Evolutionary conservation across 1,140 invertebrate genomes (phyloP).

Genomic region (Globodera ellingtonae): DNA sequence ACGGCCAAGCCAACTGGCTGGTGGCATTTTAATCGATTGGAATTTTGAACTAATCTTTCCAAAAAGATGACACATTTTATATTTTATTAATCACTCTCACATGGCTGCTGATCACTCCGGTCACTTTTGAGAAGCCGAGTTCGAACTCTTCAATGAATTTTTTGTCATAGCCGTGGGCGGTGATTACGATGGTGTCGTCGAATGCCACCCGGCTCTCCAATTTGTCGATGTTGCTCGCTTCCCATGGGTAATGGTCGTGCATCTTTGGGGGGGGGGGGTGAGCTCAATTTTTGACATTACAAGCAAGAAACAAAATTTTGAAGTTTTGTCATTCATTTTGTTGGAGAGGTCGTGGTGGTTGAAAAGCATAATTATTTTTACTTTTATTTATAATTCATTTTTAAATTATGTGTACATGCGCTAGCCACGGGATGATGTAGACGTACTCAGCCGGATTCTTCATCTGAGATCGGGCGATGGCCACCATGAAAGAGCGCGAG

Average conservation of each 20-base stretch:
- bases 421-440: slow-evolving; percentile 63
- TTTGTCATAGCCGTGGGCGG: slow-evolving; percentile 63
- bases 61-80: too few species aligned
- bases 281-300: not conserved
- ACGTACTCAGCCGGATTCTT: slow-evolving; percentile 57
- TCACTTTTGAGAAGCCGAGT: slow-evolving; percentile 55
- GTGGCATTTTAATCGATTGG: too few species aligned
- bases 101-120: slow-evolving; percentile 60
- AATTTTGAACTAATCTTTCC: too few species aligned
- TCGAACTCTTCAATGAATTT: slow-evolving; percentile 65
- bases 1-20: too few species aligned
- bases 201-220: slow-evolving; percentile 56
- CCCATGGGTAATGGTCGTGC: slow-evolving; percentile 65
- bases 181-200: slow-evolving; percentile 63
- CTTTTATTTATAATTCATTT: not conserved
- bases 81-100: slow-evolving; percentile 36
- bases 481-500: slow-evolving; percentile 59
- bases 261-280: slow-evolving; percentile 34
- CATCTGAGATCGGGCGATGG: slow-evolving; percentile 51
- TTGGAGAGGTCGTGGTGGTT: not conserved
- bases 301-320: too few species aligned
- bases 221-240: slow-evolving; percentile 62
- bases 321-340: too few species aligned
- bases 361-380: not conserved
- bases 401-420: slow-evolving; percentile 51